Base-by-base conservation (phyloP, 1,140 invertebrate genomes). In the Plectus sambesii region DNA sequence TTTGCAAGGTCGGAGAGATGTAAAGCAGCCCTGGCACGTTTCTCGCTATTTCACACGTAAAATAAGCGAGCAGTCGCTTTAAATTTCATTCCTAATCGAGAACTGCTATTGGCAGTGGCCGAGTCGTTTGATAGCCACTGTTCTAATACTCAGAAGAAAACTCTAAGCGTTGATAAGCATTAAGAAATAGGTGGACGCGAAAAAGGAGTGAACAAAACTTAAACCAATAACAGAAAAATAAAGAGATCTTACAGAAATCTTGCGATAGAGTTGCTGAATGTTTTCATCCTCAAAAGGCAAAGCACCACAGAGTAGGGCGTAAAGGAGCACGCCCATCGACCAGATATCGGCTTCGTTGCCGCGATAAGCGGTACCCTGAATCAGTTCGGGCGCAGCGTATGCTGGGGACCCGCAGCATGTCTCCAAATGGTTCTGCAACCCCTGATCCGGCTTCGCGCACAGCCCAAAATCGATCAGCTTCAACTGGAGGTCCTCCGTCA, bases 391-490 rank as follows among this genome's bases (percentile, higher is more conserved):
- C 26, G 83, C 78, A 43, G 77, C 83, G 73, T 85, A 87, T 0
- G 81, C 82, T 9, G 82, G 82, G 48, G 81, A 83, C 4, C 83
- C 84, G 73, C 83, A 86, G 48, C 81, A 83, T 22, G 84, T 86
- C 26, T 78, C 76, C 33, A 86, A 69, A 53, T 75, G 19, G 5
- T 51, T 47, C 22, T 56, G 42, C 20, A 61, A 49, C 9, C 60
- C 58, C 61, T 73, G 73, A 67, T 71, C 74, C 9, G 83, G 83
- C 64, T 81, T 81, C 1, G 85, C 83, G 74, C 85, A 87, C 5
- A 89, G 72, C 26, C 86, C 86, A 77, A 89, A 89, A 70, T 89
- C 85, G 56, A 89, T 89, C 36, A 89, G 67, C 67, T 87, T 87
- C 17, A 89, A 71, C 62, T 82, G 81, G 38, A 72, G 70, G 52